A percentile compares a stretch with the other conserved stretches of the same genome.
Evolutionary conservation across 2,113 vertebrate species (phyloP).

Genomic region (Phylloscopus trochilus): DNA sequence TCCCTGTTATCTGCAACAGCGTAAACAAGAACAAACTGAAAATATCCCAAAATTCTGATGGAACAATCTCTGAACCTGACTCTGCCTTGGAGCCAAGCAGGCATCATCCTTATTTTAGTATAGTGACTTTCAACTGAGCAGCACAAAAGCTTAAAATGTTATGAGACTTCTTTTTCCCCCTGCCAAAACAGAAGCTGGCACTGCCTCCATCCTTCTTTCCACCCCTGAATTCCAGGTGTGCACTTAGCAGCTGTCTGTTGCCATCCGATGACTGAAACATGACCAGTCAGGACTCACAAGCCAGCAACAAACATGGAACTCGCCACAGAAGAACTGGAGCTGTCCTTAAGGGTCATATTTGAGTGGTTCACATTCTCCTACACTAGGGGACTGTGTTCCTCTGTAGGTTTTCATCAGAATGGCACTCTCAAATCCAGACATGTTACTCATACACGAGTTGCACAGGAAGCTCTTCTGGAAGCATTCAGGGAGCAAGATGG

Average conservation of each 20-base stretch:
- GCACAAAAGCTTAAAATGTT: not conserved
- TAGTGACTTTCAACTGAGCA: not conserved
- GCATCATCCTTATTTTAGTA: not conserved
- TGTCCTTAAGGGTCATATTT: not conserved
- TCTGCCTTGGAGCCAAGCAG: not conserved
- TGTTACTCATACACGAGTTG: not conserved
- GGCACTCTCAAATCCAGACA: not conserved
- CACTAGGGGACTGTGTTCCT: not conserved
- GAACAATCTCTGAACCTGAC: not conserved
- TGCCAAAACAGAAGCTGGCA: not conserved
- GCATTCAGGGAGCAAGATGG: not conserved
- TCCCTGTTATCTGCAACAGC: not conserved
- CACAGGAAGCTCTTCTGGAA: not conserved
- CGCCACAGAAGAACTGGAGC: not conserved
- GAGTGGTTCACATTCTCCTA: not conserved
- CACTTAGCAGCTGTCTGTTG: not conserved
- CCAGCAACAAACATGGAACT: not conserved
- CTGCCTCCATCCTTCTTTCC: not conserved
- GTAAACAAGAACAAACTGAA: not conserved
- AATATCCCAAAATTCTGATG: not conserved
- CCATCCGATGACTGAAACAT: not conserved
- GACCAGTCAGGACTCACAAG: not conserved
- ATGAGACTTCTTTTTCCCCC: not conserved
- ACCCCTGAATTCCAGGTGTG: accelerated
- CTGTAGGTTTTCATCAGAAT: not conserved